Evolutionary conservation across 1,140 invertebrate genomes (phyloP).

Genomic region (Tribolium castaneum): DNA sequence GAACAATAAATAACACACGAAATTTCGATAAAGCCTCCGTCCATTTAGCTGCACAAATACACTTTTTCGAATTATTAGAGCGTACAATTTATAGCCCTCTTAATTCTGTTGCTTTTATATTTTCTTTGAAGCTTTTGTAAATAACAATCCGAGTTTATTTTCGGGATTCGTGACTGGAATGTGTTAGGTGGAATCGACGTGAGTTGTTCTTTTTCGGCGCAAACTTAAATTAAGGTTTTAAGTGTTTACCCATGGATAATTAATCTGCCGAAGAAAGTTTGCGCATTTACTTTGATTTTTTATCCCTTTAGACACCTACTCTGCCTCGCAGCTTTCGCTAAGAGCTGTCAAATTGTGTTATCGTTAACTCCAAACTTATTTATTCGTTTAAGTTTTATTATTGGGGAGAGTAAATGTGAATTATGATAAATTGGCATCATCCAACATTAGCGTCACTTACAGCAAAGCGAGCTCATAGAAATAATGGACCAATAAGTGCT

Average conservation of each 20-base stretch:
- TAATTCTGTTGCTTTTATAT: conserved; percentile 30
- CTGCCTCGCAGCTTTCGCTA: not conserved
- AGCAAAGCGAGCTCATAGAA: too few relatives aligned
- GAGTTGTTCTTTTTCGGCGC: not conserved
- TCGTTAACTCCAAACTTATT: not conserved
- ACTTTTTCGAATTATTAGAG: conserved; percentile 31
- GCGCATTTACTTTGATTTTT: conserved; percentile 25
- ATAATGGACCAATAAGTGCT: too few relatives aligned
- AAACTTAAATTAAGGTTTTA: conserved; percentile 30
- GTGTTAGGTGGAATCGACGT: not conserved
- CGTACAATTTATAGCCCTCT: conserved; percentile 17
- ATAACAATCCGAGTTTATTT: conserved; percentile 31
- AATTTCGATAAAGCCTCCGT: conserved; percentile 24
- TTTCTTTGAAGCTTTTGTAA: conserved; percentile 36
- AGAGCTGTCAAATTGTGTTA: not conserved
- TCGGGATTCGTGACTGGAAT: conserved; percentile 19
- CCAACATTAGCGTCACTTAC: too few relatives aligned
- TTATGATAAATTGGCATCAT: not conserved
- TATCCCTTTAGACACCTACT: not conserved
- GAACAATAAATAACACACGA: conserved; percentile 25
- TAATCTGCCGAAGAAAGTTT: conserved; percentile 7
- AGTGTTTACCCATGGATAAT: conserved; percentile 31
- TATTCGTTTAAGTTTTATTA: not conserved
- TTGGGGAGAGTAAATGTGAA: not conserved
- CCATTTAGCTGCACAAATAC: conserved; percentile 20